phyloP scores from a whole-genome alignment of 2,113 vertebrate species.

The Bombycilla garrulus region DNA sequence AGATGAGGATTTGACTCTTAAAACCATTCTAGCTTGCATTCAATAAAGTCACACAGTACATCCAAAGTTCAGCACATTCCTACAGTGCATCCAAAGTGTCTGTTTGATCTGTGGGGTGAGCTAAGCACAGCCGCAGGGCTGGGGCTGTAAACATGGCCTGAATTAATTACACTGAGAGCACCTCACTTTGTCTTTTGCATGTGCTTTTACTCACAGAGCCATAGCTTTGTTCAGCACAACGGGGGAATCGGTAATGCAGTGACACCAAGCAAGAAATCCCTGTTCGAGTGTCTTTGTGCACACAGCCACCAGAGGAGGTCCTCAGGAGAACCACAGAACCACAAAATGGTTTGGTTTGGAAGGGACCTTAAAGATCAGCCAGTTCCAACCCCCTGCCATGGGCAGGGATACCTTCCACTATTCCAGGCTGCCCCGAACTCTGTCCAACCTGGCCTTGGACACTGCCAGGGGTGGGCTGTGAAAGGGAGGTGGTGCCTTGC shows the following conservation, averaged over 20 bases:
- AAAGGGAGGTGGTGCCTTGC: rapidly evolving
- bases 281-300: neutral
- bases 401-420: neutral
- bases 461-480: neutral
- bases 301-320: neutral
- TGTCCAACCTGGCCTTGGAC: rapidly evolving
- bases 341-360: neutral
- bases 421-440: neutral
- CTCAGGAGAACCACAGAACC: neutral
- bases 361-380: neutral
- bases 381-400: neutral
- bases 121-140: neutral
- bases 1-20: slow-evolving; percentile 1
- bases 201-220: neutral
- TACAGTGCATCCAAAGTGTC: neutral
- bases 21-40: neutral
- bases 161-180: neutral
- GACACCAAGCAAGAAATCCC: neutral
- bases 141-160: neutral
- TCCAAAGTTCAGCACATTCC: neutral
- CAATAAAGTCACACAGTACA: neutral
- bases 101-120: neutral
- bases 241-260: neutral
- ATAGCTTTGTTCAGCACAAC: neutral
- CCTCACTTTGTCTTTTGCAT: neutral